phyloP scores from a whole-genome alignment of 1,140 invertebrate species.

The Cydia fagiglandana region DNA sequence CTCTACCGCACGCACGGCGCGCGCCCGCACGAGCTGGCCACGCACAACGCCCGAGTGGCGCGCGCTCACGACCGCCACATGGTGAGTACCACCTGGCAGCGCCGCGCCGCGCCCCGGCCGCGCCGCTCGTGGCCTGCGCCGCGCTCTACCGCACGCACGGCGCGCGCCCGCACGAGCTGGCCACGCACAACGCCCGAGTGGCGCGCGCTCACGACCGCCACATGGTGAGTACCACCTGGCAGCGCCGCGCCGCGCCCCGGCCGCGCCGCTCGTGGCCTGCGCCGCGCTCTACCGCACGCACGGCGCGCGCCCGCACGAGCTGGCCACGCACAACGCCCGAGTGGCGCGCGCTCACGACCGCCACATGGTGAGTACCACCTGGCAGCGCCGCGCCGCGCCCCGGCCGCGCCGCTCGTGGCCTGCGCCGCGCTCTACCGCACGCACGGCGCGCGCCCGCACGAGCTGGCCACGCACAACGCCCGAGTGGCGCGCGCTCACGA shows the following conservation, averaged over 20 bases:
- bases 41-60: constrained; percentile 92
- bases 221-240: constrained; percentile 76
- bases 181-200: constrained; percentile 92
- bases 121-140: no score
- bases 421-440: no score
- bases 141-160: constrained; percentile 66
- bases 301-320: no score
- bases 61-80: constrained; percentile 80
- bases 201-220: constrained; percentile 85
- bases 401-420: no score
- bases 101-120: no score
- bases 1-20: constrained; percentile 74
- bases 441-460: constrained; percentile 84
- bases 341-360: no score
- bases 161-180: constrained; percentile 87
- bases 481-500: constrained; percentile 85
- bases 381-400: no score
- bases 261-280: constrained; percentile 37
- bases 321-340: no score
- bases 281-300: no score
- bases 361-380: no score
- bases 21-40: constrained; percentile 89
- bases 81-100: no score
- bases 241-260: constrained; percentile 48
- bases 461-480: constrained; percentile 94